Evolutionary conservation across 2,797 vertebrate genomes (phyloP).

Genomic region (Adelosebastes latens): DNA sequence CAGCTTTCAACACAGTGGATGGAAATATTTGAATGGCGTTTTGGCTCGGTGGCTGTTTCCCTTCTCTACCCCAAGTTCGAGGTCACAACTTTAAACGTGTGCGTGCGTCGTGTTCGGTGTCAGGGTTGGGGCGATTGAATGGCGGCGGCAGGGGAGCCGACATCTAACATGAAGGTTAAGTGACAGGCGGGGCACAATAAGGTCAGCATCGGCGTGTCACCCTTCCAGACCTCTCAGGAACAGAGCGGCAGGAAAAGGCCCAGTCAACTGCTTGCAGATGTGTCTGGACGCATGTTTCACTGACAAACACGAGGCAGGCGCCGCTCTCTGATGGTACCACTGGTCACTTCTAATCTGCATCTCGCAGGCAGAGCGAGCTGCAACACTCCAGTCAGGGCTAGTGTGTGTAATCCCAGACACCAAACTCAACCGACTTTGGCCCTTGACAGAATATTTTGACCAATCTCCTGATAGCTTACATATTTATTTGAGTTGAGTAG

Average conservation of each 20-base stretch:
- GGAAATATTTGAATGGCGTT: conserved; percentile 1
- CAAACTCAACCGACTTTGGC: conserved; percentile 42
- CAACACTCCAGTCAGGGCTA: conserved; percentile 52
- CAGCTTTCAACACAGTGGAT: not conserved
- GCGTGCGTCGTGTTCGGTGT: conserved; percentile 61
- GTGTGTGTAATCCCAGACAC: conserved; percentile 62
- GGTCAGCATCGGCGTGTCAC: conserved; percentile 81
- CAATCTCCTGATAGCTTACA: conserved; percentile 46
- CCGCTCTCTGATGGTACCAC: conserved; percentile 80
- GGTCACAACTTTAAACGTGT: conserved; percentile 72
- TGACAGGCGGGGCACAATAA: conserved; percentile 83
- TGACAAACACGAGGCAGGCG: conserved; percentile 81
- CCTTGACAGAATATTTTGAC: conserved; percentile 63
- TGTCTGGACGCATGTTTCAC: conserved; percentile 79
- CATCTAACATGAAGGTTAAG: conserved; percentile 84
- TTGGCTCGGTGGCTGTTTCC: conserved; percentile 32
- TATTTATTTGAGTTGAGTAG: conserved; percentile 31
- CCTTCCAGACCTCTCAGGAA: conserved; percentile 82
- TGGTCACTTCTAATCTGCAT: conserved; percentile 85
- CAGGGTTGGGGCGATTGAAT: conserved; percentile 66
- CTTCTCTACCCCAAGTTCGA: conserved; percentile 50
- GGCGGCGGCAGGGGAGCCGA: conserved; percentile 73
- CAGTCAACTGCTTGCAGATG: conserved; percentile 87
- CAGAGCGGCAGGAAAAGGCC: conserved; percentile 77
- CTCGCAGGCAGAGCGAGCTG: conserved; percentile 62